phyloP scores from a whole-genome alignment of 2,797 vertebrate species.

The Molothrus ater region DNA sequence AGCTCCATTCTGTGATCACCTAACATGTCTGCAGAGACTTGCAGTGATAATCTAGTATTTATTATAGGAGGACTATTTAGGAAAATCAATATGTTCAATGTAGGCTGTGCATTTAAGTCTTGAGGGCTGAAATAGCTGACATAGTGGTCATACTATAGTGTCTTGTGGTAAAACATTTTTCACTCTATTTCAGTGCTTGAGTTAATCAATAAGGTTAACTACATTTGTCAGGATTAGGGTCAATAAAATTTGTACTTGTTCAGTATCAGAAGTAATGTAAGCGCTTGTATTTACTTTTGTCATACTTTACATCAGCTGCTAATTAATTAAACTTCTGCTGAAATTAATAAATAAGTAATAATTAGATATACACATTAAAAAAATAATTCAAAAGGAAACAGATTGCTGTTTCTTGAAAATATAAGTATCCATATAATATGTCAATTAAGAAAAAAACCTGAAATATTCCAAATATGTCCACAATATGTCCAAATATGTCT shows the following conservation, averaged over 20 bases:
- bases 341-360: conserved; percentile 80
- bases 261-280: conserved; percentile 62
- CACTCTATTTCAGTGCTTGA: conserved; percentile 76
- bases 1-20: conserved; percentile 79
- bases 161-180: conserved; percentile 82
- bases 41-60: conserved; percentile 83
- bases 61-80: conserved; percentile 79
- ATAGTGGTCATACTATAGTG: conserved; percentile 75
- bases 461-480: conserved; percentile 81
- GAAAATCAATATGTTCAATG: conserved; percentile 78
- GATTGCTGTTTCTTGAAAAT: conserved; percentile 77
- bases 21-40: conserved; percentile 77
- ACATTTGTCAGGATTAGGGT: conserved; percentile 66
- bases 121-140: conserved; percentile 77
- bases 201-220: conserved; percentile 80
- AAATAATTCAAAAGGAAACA: conserved; percentile 73
- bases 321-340: conserved; percentile 77
- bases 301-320: conserved; percentile 70
- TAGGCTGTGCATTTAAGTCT: conserved; percentile 76
- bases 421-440: conserved; percentile 77
- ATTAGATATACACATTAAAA: conserved; percentile 76
- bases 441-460: conserved; percentile 78
- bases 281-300: conserved; percentile 75
- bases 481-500: conserved; percentile 83
- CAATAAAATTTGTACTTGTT: conserved; percentile 74